Evolutionary conservation across 2,113 vertebrate genomes (phyloP).

Genomic region (Chionis minor): DNA sequence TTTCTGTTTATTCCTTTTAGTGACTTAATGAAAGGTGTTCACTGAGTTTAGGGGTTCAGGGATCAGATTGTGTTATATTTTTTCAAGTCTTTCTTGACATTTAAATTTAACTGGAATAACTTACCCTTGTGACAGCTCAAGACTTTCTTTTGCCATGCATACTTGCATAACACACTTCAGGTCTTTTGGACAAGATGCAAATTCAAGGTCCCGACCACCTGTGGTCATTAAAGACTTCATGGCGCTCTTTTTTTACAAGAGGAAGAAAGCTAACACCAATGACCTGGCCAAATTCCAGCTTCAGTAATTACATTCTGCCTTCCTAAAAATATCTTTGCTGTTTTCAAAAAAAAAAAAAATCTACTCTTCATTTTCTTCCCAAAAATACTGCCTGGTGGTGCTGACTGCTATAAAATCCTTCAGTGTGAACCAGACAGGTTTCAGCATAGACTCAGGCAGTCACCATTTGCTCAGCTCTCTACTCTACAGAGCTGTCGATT

Average conservation of each 20-base stretch:
- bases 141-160: not conserved
- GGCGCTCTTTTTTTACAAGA: not conserved
- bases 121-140: not conserved
- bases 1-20: not conserved
- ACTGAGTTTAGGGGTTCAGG: not conserved
- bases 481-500: accelerated
- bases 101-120: not conserved
- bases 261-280: not conserved
- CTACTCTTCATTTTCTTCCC: not conserved
- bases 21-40: not conserved
- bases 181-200: not conserved
- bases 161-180: not conserved
- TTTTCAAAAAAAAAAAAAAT: not conserved
- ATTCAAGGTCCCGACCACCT: not conserved
- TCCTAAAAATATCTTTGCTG: not conserved
- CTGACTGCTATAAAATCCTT: not conserved
- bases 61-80: not conserved
- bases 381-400: not conserved
- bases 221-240: not conserved
- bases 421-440: not conserved
- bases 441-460: not conserved
- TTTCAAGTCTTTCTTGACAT: not conserved
- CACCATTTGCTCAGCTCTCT: not conserved
- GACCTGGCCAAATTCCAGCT: not conserved
- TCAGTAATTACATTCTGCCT: not conserved